A percentile compares a stretch with the other conserved stretches of the same genome.
phyloP scores from a whole-genome alignment of 2,888 invertebrate species.

The Galerucella calmariensis region DNA sequence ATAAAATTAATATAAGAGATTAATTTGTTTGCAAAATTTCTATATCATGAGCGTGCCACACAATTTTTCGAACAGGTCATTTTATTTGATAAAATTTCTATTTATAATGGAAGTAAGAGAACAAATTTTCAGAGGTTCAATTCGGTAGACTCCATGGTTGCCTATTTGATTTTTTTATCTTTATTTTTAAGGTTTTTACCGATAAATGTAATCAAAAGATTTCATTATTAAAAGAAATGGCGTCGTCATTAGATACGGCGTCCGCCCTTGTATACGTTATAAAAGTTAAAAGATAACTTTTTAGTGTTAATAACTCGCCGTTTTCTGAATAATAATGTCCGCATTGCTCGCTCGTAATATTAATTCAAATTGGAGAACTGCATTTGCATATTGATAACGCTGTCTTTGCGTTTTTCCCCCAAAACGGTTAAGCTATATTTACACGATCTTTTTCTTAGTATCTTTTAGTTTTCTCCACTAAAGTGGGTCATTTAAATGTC shows the following conservation, averaged over 20 bases:
- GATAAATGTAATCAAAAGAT: neutral
- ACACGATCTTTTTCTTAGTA: neutral
- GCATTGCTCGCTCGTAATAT: conserved; percentile 34
- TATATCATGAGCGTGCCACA: too few relatives aligned
- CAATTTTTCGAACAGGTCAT: too few relatives aligned
- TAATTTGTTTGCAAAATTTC: too few relatives aligned
- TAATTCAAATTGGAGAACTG: conserved; percentile 48
- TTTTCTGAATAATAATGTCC: conserved; percentile 34
- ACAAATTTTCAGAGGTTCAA: neutral
- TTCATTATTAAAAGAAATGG: neutral
- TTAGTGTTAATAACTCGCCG: conserved; percentile 30
- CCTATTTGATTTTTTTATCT: neutral
- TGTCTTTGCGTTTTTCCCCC: neutral
- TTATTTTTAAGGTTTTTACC: neutral
- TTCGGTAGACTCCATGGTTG: too few relatives aligned
- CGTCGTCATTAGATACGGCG: neutral
- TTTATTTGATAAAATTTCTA: too few relatives aligned
- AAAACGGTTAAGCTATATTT: neutral
- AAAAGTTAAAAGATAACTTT: neutral
- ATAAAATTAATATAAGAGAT: too few relatives aligned
- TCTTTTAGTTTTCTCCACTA: too few relatives aligned
- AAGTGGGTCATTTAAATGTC: too few relatives aligned
- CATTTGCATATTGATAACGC: conserved; percentile 48
- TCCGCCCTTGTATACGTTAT: neutral
- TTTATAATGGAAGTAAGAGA: too few relatives aligned